Evolutionary conservation across 1,140 invertebrate species (phyloP).

Genomic region (Sycobia sp.): DNA sequence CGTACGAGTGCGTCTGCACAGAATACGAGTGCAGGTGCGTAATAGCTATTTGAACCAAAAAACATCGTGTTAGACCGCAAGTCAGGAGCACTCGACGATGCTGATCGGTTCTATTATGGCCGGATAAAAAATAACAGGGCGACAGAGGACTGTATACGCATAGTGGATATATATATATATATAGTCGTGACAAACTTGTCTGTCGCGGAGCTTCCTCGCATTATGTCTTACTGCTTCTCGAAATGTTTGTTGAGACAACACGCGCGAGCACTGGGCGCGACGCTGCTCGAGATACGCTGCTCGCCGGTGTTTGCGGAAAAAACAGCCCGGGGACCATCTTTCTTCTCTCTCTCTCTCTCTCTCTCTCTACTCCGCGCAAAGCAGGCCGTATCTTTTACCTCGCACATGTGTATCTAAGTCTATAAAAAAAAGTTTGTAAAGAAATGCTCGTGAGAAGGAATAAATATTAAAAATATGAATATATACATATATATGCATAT

Average conservation of each 20-base stretch:
- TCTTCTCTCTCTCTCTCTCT: neutral
- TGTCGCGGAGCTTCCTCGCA: neutral
- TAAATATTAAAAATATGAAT: too few species aligned
- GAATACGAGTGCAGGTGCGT: too few species aligned
- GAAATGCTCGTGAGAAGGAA: too few species aligned
- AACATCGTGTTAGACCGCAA: too few species aligned
- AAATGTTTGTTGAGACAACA: slow-evolving; percentile 45
- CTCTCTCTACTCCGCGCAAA: neutral
- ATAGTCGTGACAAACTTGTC: slow-evolving; percentile 8
- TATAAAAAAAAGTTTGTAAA: too few species aligned
- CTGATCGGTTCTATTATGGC: slow-evolving; percentile 39
- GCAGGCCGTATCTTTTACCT: neutral
- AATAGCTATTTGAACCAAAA: too few species aligned
- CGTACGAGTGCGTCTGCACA: too few species aligned
- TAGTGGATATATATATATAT: too few species aligned
- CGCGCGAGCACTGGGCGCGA: slow-evolving; percentile 15
- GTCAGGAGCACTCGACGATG: neutral
- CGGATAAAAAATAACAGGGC: slow-evolving; percentile 46
- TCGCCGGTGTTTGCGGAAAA: slow-evolving; percentile 40
- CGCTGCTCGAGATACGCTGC: too few species aligned
- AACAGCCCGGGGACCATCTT: slow-evolving; percentile 27
- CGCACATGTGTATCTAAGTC: too few species aligned
- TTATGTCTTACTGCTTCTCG: slow-evolving; percentile 13
- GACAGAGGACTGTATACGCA: too few species aligned
- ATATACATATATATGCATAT: too few species aligned